These are phyloP conservation scores for Ips typographus DNA, from an alignment of 1,140 invertebrate species.

Conservation along the genomic window DNA sequence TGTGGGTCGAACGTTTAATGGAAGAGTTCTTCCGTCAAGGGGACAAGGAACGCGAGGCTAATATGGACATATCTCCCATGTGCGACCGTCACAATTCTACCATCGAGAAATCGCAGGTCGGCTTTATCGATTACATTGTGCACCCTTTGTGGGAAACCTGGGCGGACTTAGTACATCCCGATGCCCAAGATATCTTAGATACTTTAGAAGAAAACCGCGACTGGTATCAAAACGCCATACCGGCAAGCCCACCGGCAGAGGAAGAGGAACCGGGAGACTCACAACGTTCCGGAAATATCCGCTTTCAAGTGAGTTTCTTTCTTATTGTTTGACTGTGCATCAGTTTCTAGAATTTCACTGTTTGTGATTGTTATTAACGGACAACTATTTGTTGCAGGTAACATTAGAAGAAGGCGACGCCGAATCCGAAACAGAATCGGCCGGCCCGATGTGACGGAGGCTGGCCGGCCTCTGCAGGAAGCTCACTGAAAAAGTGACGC, in stretches of 20 bases:
- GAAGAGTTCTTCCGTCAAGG: slow-evolving; percentile 98
- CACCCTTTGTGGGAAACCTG: slow-evolving; percentile 99
- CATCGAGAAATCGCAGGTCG: slow-evolving; percentile 97
- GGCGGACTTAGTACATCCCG: slow-evolving; percentile 98
- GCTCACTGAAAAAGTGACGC: slow-evolving; percentile 80
- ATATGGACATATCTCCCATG: slow-evolving; percentile 97
- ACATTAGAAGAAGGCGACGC: slow-evolving; percentile 75
- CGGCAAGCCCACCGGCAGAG: slow-evolving; percentile 70
- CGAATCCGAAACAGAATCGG: slow-evolving; percentile 64
- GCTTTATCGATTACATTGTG: slow-evolving; percentile 99
- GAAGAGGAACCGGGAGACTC: slow-evolving; percentile 49
- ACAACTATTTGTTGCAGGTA: slow-evolving; percentile 58
- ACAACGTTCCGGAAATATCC: slow-evolving; percentile 43
- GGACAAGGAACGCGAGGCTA: slow-evolving; percentile 87
- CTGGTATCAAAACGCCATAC: slow-evolving; percentile 91
- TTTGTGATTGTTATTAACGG: not conserved
- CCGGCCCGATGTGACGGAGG: slow-evolving; percentile 84
- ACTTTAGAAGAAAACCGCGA: slow-evolving; percentile 97
- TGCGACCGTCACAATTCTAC: slow-evolving; percentile 94
- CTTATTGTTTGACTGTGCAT: not conserved
- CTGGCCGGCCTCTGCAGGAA: slow-evolving; percentile 81
- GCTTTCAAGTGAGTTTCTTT: slow-evolving; percentile 60
- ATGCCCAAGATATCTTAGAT: slow-evolving; percentile 96
- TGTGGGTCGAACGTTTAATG: slow-evolving; percentile 93
- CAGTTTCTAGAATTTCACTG: slow-evolving; percentile 33